A percentile compares a stretch with the other conserved stretches of the same genome.
Conservation (phyloP, 2,113 vertebrate species). For the Atrichornis clamosus region DNA sequence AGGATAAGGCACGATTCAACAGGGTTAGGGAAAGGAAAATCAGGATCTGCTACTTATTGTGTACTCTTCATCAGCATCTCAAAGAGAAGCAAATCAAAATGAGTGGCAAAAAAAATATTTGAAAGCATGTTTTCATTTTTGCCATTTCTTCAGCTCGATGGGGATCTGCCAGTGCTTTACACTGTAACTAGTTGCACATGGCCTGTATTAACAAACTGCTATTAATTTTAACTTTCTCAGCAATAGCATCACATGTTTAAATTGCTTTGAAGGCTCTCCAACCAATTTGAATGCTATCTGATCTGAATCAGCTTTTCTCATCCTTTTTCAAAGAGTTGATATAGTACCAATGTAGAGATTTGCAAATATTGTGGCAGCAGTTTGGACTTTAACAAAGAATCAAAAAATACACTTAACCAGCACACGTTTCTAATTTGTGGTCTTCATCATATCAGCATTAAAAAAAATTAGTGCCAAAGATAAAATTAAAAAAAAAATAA, state of each 20-base stretch:
- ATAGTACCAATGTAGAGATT: not conserved
- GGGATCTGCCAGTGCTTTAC: not conserved
- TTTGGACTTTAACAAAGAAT: not conserved
- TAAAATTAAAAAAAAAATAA: not conserved
- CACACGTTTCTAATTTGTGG: not conserved
- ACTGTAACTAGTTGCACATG: not conserved
- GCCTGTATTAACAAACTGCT: not conserved
- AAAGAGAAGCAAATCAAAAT: not conserved
- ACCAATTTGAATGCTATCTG: not conserved
- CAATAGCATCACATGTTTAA: not conserved
- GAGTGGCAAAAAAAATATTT: not conserved
- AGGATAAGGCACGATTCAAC: not conserved
- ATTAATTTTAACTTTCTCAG: not conserved
- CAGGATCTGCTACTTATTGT: not conserved
- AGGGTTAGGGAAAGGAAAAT: not conserved
- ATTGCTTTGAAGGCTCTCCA: not conserved
- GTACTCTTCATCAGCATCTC: not conserved
- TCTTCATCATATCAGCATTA: not conserved
- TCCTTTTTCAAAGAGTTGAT: not conserved
- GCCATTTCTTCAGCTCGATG: not conserved
- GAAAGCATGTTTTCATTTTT: not conserved
- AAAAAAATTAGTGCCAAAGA: not conserved
- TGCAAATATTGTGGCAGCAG: not conserved
- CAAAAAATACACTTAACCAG: not conserved
- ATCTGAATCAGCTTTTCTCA: not conserved